Percentiles rank a stretch among this genome's conserved stretches.
Evolutionary conservation across 2,888 invertebrate species (phyloP).

Genomic region (Elaeidobius kamerunicus): DNA sequence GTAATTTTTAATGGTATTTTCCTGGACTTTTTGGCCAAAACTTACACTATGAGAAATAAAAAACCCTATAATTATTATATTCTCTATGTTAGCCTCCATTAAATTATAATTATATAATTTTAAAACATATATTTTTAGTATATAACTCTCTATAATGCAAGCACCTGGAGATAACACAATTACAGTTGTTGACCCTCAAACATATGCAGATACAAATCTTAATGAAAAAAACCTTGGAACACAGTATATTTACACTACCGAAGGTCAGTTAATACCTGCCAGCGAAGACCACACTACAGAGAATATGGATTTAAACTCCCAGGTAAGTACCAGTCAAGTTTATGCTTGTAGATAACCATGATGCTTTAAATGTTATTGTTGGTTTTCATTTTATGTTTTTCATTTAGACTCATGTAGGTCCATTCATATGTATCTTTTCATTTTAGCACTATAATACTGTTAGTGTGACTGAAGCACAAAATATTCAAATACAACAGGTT

Average conservation of each 20-base stretch:
- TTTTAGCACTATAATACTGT: conserved; percentile 28
- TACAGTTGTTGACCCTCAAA: conserved; percentile 25
- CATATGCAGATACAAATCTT: conserved; percentile 26
- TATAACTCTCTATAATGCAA: conserved; percentile 18
- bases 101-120: background rate
- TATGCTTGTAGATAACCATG: too few relatives aligned
- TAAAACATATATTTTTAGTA: background rate
- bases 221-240: conserved; percentile 28
- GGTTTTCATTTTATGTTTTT: too few relatives aligned
- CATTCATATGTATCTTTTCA: conserved; percentile 5
- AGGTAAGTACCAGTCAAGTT: conserved; percentile 15
- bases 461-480: conserved; percentile 26
- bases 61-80: too few relatives aligned
- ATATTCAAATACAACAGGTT: conserved; percentile 24
- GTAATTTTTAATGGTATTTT: too few relatives aligned
- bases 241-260: conserved; percentile 30
- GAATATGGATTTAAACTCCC: conserved; percentile 22
- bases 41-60: too few relatives aligned
- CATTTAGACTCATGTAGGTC: background rate
- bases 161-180: conserved; percentile 25
- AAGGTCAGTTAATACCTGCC: conserved; percentile 27
- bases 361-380: too few relatives aligned
- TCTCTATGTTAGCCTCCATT: too few relatives aligned
- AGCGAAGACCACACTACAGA: conserved; percentile 10
- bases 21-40: too few relatives aligned